phyloP scores from a whole-genome alignment of 2,888 invertebrate genomes.

The Nipponacmea schrenckii region DNA sequence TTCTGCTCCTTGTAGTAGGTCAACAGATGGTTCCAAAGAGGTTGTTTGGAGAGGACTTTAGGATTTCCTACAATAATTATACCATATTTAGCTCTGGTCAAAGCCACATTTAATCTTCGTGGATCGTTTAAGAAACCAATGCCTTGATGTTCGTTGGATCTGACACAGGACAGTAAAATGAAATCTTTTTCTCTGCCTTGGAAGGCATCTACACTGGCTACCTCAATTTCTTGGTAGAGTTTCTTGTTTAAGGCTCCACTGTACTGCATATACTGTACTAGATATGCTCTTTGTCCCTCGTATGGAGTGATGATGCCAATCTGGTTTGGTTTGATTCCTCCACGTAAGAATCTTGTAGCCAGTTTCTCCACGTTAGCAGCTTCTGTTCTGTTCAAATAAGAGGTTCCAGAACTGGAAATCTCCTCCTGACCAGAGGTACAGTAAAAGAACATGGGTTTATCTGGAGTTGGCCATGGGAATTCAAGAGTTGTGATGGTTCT shows the following conservation, averaged over 20 bases:
- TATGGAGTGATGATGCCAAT: slow-evolving; percentile 97
- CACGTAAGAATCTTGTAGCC: slow-evolving; percentile 91
- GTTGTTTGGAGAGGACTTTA: slow-evolving; percentile 97
- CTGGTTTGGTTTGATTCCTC: slow-evolving; percentile 96
- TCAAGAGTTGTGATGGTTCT: slow-evolving; percentile 84
- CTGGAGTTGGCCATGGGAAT: slow-evolving; percentile 94
- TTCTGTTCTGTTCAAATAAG: slow-evolving; percentile 97
- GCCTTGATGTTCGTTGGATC: slow-evolving; percentile 98
- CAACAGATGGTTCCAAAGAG: slow-evolving; percentile 96
- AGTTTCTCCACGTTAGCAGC: slow-evolving; percentile 99
- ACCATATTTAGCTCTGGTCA: slow-evolving; percentile 97
- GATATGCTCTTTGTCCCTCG: slow-evolving; percentile 96
- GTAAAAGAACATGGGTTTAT: slow-evolving; percentile 99
- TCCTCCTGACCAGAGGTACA: slow-evolving; percentile 97
- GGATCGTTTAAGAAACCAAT: slow-evolving; percentile 99
- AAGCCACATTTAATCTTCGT: slow-evolving; percentile 94
- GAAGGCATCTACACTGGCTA: slow-evolving; percentile 99
- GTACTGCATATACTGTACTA: slow-evolving; percentile 98
- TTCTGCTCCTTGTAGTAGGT: slow-evolving; percentile 98
- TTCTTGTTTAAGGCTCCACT: slow-evolving; percentile 97
- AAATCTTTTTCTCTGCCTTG: slow-evolving; percentile 99
- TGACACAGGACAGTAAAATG: slow-evolving; percentile 98
- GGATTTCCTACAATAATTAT: slow-evolving; percentile 99
- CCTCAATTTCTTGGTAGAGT: slow-evolving; percentile 95
- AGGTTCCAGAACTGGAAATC: slow-evolving; percentile 97